phyloP scores from a whole-genome alignment of 2,888 invertebrate species.

The Sinhomidia bicolor region DNA sequence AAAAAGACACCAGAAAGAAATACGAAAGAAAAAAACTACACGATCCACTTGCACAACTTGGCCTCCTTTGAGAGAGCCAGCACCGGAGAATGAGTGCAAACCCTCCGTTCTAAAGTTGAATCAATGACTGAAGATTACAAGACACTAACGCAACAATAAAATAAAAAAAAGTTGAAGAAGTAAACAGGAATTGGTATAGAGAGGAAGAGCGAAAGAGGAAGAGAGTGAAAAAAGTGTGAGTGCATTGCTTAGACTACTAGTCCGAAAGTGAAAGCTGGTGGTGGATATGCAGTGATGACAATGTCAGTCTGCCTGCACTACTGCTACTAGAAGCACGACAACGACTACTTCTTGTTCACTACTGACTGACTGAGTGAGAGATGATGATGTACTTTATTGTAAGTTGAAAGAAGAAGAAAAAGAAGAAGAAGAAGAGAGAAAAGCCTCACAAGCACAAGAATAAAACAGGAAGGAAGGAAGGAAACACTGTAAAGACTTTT shows the following conservation, averaged over 20 bases:
- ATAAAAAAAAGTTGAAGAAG: constrained; percentile 6
- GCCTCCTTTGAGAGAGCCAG: constrained; percentile 18
- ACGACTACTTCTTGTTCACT: not conserved
- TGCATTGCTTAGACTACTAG: not conserved
- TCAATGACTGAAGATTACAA: constrained; percentile 60
- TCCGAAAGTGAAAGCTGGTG: constrained; percentile 25
- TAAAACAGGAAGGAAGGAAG: constrained; percentile 66
- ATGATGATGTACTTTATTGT: constrained; percentile 40
- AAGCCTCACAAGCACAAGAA: constrained; percentile 25
- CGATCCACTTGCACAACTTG: constrained; percentile 22
- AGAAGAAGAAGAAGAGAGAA: too few species aligned
- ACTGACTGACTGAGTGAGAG: constrained; percentile 10
- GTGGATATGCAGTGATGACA: constrained; percentile 17
- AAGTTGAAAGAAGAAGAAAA: constrained; percentile 43
- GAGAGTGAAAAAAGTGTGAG: too few species aligned
- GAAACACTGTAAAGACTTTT: constrained; percentile 59
- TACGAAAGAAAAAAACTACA: constrained; percentile 10
- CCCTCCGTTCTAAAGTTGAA: constrained; percentile 34
- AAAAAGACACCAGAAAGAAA: not conserved
- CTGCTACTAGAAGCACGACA: not conserved
- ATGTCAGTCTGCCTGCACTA: not conserved
- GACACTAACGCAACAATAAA: constrained; percentile 22
- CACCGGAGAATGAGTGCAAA: not conserved
- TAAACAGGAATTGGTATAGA: constrained; percentile 21
- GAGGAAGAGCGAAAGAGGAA: too few species aligned